Evolutionary conservation across 2,113 vertebrate species (phyloP).

Genomic region (Neoarius graeffei): DNA sequence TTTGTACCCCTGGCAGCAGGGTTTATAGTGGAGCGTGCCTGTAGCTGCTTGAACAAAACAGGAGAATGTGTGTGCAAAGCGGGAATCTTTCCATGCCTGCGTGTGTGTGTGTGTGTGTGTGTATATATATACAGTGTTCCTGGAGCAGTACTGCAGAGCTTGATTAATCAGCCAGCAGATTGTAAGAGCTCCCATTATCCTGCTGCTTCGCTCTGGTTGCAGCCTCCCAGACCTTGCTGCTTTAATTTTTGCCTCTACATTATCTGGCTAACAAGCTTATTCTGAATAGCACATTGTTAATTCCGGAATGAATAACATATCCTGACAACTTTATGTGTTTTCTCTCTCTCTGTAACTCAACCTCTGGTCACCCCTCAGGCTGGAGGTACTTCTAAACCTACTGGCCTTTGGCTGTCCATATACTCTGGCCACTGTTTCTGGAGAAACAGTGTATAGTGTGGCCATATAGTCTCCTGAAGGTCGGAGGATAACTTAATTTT

Average conservation of each 20-base stretch:
- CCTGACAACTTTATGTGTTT: constrained; percentile 22
- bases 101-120: not conserved
- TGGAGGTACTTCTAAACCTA: constrained; percentile 11
- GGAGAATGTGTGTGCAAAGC: constrained; percentile 22
- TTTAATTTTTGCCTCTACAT: constrained; percentile 53
- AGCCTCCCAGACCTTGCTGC: constrained; percentile 49
- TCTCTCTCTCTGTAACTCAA: not conserved
- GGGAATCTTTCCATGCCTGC: constrained; percentile 2
- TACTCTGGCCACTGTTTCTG: not conserved
- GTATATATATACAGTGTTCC: constrained; percentile 33
- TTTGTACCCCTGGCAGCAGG: constrained; percentile 44
- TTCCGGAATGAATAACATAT: constrained; percentile 51
- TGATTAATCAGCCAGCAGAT: constrained; percentile 59
- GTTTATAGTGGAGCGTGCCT: constrained; percentile 49
- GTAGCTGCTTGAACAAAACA: constrained; percentile 44
- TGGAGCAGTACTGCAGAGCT: constrained; percentile 47
- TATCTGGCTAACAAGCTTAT: constrained; percentile 59
- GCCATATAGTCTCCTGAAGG: not conserved
- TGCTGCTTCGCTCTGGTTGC: constrained; percentile 40
- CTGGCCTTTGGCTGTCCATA: constrained; percentile 4
- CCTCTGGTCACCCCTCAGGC: constrained; percentile 11
- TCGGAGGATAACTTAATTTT: not conserved
- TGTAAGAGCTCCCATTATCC: constrained; percentile 59
- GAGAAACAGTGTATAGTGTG: not conserved
- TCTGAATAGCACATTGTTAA: constrained; percentile 57